These are phyloP conservation scores for Eristalis arbustorum DNA, from an alignment of 2,888 invertebrate genomes.

Conservation along the genomic window DNA sequence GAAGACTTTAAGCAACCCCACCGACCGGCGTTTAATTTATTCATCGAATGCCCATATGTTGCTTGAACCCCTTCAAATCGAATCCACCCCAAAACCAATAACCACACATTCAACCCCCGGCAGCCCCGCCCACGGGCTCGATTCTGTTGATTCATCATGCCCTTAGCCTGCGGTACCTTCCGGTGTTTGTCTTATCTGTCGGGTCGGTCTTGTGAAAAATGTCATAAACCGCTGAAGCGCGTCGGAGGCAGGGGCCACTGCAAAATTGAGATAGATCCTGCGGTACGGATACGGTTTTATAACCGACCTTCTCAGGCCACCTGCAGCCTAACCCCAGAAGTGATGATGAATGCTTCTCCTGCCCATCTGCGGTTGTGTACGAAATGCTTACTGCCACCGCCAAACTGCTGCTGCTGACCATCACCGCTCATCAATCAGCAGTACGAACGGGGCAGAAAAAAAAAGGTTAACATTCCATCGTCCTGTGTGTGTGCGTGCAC, in stretches of 20 bases:
- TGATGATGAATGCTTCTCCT: neutral
- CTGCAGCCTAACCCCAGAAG: conserved; percentile 13
- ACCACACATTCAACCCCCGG: neutral
- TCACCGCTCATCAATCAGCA: neutral
- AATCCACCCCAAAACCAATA: neutral
- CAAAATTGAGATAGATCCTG: conserved; percentile 23
- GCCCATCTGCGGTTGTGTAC: neutral
- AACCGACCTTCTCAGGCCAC: neutral
- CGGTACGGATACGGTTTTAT: conserved; percentile 23
- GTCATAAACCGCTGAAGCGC: neutral
- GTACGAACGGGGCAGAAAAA: neutral
- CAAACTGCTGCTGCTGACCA: neutral
- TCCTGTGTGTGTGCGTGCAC: neutral
- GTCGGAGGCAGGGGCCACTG: neutral
- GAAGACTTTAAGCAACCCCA: neutral
- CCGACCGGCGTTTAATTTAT: neutral
- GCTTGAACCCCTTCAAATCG: neutral
- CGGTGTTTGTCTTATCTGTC: neutral
- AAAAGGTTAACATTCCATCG: neutral
- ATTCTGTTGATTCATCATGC: neutral
- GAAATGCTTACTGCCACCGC: no score
- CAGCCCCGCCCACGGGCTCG: neutral
- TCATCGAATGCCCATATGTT: neutral
- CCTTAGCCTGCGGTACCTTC: neutral
- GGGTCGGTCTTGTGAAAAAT: conserved; percentile 4